Evolutionary conservation across 2,113 vertebrate species (phyloP).

Genomic region (Ardeotis arabs): DNA sequence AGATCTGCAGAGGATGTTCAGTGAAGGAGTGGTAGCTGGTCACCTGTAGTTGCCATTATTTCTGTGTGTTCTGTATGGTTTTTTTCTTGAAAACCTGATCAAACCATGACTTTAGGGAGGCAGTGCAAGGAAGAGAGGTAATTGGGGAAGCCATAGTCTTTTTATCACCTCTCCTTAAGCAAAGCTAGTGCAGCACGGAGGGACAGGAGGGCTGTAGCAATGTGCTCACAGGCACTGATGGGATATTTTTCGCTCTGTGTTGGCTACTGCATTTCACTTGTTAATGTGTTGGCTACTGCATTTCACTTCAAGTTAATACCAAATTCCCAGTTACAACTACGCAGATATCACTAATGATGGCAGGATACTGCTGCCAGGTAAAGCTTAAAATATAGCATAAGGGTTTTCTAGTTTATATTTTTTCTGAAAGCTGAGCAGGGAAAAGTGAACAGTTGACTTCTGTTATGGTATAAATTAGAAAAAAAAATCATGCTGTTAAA

Average conservation of each 20-base stretch:
- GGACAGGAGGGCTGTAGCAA: background rate
- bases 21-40: background rate
- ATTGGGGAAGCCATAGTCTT: background rate
- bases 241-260: background rate
- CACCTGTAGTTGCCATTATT: background rate
- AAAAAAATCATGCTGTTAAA: background rate
- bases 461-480: background rate
- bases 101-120: background rate
- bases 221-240: background rate
- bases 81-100: background rate
- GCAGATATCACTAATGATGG: background rate
- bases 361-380: background rate
- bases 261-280: background rate
- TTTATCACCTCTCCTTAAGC: background rate
- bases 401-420: background rate
- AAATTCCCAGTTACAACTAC: background rate
- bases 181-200: background rate
- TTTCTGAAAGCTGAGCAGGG: background rate
- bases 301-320: background rate
- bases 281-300: background rate
- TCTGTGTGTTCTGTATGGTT: background rate
- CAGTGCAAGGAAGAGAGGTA: background rate
- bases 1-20: background rate
- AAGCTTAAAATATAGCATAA: background rate
- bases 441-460: background rate